Percentiles rank a stretch among this genome's conserved stretches.
These are phyloP conservation scores for Bembecia ichneumoniformis DNA, from an alignment of 2,888 invertebrate species.

Conservation along the genomic window DNA sequence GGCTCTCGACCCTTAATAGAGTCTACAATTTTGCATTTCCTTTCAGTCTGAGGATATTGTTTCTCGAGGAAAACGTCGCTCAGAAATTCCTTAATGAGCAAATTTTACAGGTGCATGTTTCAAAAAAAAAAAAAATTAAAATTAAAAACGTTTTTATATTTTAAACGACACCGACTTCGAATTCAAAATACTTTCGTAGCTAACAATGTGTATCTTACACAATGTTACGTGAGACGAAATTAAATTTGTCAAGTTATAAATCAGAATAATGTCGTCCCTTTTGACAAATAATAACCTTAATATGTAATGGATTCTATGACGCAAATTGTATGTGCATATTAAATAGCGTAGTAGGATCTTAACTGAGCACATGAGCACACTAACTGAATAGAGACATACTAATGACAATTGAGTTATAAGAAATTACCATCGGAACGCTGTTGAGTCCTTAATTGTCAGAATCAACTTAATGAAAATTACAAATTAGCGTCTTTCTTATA, in stretches of 20 bases:
- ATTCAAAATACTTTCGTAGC: neutral
- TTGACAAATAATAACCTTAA: neutral
- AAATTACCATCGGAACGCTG: neutral
- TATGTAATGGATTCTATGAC: neutral
- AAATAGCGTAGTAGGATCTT: neutral
- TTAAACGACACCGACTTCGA: neutral
- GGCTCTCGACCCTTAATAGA: conserved; percentile 14
- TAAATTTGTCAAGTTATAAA: conserved; percentile 8
- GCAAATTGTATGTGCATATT: neutral
- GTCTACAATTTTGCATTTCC: conserved; percentile 9
- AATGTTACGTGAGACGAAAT: conserved; percentile 10
- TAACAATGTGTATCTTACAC: neutral
- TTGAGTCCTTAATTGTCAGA: neutral
- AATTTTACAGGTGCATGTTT: neutral
- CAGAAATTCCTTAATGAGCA: conserved; percentile 1
- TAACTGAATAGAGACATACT: neutral
- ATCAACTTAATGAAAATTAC: neutral
- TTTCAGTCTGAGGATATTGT: conserved; percentile 21
- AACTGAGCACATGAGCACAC: neutral
- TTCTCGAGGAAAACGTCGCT: conserved; percentile 16
- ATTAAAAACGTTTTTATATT: neutral
- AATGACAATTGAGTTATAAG: neutral
- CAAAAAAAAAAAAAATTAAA: neutral
- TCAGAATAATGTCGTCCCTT: conserved; percentile 3
- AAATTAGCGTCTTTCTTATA: neutral